Evolutionary conservation across 2,888 invertebrate species (phyloP), one percentile per base, ranked within the genome.

Genomic region (Conus canariensis): DNA sequence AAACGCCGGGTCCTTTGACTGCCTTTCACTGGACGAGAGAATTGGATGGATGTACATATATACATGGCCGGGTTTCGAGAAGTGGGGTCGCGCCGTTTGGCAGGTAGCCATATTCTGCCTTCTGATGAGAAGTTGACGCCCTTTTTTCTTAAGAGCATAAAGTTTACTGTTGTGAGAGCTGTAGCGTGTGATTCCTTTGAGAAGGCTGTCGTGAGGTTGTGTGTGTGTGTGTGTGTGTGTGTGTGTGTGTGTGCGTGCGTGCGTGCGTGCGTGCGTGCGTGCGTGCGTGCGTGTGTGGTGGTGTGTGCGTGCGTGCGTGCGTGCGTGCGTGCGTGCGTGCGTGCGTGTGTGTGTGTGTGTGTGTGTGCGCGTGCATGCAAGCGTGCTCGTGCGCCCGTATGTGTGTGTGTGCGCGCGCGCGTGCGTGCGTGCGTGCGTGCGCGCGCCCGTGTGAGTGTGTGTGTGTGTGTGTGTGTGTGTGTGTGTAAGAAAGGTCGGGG

Each of bases 391-490:
- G 70, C 22, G 9, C n/a, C 6, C 7, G 70, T 70, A 8, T 70
- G 70, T 70, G 70, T 70, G 70, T 70, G 70, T 70, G 70, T 70
- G 70, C 7, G 70, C 7, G 70, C 7, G 70, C 7, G 70, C 7
- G 70, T 70, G 70, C 7, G 70, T 70, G 70, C 7, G 70, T 6
- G 70, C 22, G n/a, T 6, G 70, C 22, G 70, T 6, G 4, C 19
- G 70, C 19, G 70, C 7, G 70, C 30, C 30, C 2, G 30, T n/a
- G n/a, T n/a, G n/a, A n/a, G n/a, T n/a, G n/a, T 70, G 70, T 70
- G 70, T 70, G 70, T 70, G 70, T 74, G 70, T 74, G 70, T 74
- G 70, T 74, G 19, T 14, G 70, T 74, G 70, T 74, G 70, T 74
- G 70, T 74, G 70, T 74, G 70, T 74, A 16, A 45, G 45, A 45